Evolutionary conservation across 2,888 invertebrate species (phyloP).

Genomic region (Tachina lurida): DNA sequence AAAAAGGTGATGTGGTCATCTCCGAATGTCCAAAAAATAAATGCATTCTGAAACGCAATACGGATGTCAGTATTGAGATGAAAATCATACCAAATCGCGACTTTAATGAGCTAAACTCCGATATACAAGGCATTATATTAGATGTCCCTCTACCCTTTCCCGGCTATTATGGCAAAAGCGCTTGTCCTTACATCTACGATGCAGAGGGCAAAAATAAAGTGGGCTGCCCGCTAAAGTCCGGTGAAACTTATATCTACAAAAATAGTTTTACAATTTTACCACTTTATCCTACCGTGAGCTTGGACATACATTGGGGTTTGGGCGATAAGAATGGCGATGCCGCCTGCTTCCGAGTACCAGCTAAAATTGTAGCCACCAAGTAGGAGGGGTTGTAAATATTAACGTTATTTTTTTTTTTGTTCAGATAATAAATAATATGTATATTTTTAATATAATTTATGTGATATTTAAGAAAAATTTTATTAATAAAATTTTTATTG

Average conservation of each 20-base stretch:
- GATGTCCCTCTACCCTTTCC: constrained; percentile 88
- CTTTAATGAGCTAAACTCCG: constrained; percentile 84
- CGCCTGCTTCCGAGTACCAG: constrained; percentile 88
- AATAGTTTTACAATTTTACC: constrained; percentile 85
- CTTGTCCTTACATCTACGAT: constrained; percentile 87
- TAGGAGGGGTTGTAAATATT: not conserved
- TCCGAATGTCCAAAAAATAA: constrained; percentile 86
- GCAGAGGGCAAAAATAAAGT: constrained; percentile 85
- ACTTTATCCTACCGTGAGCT: constrained; percentile 84
- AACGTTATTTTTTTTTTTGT: constrained; percentile 17
- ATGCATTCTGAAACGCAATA: constrained; percentile 87
- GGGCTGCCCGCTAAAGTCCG: constrained; percentile 88
- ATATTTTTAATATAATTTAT: constrained; percentile 30
- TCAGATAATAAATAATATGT: not conserved
- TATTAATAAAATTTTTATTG: constrained; percentile 12
- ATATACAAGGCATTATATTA: constrained; percentile 86
- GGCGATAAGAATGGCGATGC: constrained; percentile 83
- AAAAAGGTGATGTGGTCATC: constrained; percentile 84
- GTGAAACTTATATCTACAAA: constrained; percentile 88
- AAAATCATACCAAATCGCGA: constrained; percentile 86
- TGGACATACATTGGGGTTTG: constrained; percentile 87
- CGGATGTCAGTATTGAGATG: constrained; percentile 84
- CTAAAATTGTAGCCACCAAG: constrained; percentile 84
- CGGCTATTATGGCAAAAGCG: constrained; percentile 88
- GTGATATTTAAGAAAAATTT: constrained; percentile 54